Evolutionary conservation across 2,888 invertebrate species (phyloP), one percentile per base, ranked within the genome.

Genomic region (Limnephilus lunatus): DNA sequence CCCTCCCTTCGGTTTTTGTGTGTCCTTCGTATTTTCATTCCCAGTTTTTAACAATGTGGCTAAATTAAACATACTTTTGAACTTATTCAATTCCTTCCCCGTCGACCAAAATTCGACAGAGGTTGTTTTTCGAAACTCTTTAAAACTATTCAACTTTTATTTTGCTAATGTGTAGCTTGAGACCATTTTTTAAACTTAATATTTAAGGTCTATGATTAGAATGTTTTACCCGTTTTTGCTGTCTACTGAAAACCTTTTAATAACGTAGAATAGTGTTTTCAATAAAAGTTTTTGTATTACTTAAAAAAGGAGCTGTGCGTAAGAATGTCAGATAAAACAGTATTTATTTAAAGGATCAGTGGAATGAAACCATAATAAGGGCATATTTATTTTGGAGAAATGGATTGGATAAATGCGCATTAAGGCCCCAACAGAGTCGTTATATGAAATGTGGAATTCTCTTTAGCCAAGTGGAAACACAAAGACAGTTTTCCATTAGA

Each of bases 401-500:
- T 86, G 48, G 39, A 7, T 86, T 30, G 25, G 44, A 86, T 86
- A 86, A 86, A 86, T 86, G 30, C 44, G 35, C 86, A 30, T 30
- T 86, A 30, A 35, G 44, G 44, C 14, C 30, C 86, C 32, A 83
- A 25, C 39, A 35, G 35, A 19, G 44, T 86, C 44, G 48, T 86
- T 86, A 86, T 39, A 30, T 25, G 48, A 30, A 86, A 86, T 44
- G 44, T 48, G 48, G 68, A 86, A 86, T 86, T 86, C n/a, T 86
- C 86, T 86, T 15, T 19, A n/a, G 30, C 86, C 35, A 35, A 83
- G 25, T 83, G 83, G 35, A 83, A 83, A 83, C 82, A 85, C 86
- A 48, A 86, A 86, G 86, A 86, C 86, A 39, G 14, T 86, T 39
- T 86, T 86, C 86, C 86, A 86, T 86, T 86, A 86, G 86, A 25